These are phyloP conservation scores for Drosophila azteca DNA, from an alignment of 1,140 invertebrate species.

Conservation along the genomic window DNA sequence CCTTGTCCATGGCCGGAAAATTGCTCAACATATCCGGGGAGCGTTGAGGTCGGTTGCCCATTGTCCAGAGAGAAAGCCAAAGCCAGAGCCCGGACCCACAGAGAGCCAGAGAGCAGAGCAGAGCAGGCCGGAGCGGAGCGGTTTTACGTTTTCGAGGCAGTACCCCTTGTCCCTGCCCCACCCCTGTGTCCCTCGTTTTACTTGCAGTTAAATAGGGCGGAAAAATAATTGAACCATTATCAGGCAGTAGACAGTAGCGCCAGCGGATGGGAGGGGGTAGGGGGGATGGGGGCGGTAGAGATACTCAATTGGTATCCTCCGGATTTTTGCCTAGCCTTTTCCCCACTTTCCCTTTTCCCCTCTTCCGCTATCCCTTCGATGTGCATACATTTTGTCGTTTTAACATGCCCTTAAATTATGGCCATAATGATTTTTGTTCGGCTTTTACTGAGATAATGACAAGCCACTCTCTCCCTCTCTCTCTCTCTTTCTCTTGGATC, in stretches of 20 bases:
- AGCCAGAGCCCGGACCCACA: neutral
- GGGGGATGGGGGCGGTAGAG: neutral
- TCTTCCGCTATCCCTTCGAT: neutral
- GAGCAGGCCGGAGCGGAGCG: too few species aligned
- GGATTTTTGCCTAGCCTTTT: neutral
- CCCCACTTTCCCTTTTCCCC: neutral
- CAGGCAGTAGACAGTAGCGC: conserved; percentile 48
- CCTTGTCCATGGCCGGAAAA: conserved; percentile 68
- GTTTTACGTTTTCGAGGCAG: neutral
- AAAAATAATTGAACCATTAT: conserved; percentile 83
- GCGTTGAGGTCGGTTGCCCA: conserved; percentile 58
- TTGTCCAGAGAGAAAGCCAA: conserved; percentile 13
- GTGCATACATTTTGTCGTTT: conserved; percentile 42
- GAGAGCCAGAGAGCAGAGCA: conserved; percentile 3
- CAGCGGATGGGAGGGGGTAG: neutral
- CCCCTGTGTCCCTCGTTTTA: conserved; percentile 44
- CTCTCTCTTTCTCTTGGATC: too few species aligned
- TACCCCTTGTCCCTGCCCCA: too few species aligned
- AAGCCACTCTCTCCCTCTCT: too few species aligned
- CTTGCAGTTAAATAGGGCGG: conserved; percentile 80
- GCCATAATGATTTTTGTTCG: too few species aligned
- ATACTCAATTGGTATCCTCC: conserved; percentile 22
- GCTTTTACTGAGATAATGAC: too few species aligned
- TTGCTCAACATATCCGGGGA: conserved; percentile 73
- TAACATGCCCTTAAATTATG: conserved; percentile 32